Evolutionary conservation across 2,888 invertebrate species (phyloP).

Genomic region (Athripsodes cinereus): DNA sequence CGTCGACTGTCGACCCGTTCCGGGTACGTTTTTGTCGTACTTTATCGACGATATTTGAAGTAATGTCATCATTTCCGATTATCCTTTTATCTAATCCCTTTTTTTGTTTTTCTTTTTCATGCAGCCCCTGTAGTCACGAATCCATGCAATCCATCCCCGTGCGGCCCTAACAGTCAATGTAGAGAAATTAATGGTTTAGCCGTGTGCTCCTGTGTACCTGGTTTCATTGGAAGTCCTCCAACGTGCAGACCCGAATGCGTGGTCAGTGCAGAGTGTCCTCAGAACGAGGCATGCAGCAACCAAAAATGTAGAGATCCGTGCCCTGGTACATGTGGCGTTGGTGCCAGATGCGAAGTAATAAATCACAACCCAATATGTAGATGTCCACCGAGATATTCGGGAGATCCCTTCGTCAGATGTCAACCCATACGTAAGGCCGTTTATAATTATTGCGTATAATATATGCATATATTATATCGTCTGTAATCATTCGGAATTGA

Average conservation of each 20-base stretch:
- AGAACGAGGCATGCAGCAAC: conserved; percentile 69
- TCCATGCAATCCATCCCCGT: conserved; percentile 58
- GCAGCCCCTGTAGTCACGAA: conserved; percentile 36
- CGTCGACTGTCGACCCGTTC: conserved; percentile 52
- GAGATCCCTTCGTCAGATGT: conserved; percentile 71
- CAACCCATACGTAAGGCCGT: conserved; percentile 47
- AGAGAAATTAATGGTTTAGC: conserved; percentile 63
- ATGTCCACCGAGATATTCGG: conserved; percentile 61
- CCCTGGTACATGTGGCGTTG: conserved; percentile 67
- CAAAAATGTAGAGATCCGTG: conserved; percentile 77
- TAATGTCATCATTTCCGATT: background rate
- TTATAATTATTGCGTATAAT: background rate
- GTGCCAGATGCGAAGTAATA: conserved; percentile 64
- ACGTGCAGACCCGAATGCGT: conserved; percentile 73
- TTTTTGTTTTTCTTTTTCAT: background rate
- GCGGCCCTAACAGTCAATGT: conserved; percentile 72
- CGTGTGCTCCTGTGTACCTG: conserved; percentile 70
- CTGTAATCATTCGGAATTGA: conserved; percentile 56
- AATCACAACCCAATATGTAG: conserved; percentile 76
- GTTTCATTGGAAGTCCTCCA: conserved; percentile 69
- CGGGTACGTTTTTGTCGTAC: conserved; percentile 40
- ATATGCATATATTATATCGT: background rate
- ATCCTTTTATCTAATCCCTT: background rate
- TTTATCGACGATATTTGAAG: background rate
- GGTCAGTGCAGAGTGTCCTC: conserved; percentile 69